phyloP scores from a whole-genome alignment of 2,797 vertebrate species.

The Dromococcyx pavoninus region DNA sequence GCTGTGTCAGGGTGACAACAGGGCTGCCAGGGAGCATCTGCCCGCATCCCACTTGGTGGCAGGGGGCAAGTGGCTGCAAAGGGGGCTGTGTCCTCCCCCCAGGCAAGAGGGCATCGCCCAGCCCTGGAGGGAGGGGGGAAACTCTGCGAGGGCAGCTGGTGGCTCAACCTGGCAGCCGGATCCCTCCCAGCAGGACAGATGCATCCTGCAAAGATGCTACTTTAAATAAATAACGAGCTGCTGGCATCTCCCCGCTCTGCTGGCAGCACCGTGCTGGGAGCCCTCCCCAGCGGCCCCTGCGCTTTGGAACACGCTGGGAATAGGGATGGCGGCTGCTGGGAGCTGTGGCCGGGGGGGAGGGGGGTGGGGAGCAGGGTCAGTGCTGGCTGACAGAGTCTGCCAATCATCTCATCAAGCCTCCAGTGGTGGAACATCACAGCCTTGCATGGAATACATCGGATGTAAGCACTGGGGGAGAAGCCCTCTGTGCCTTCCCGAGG shows the following conservation, averaged over 20 bases:
- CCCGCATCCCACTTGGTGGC: fast-evolving
- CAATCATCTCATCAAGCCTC: neutral
- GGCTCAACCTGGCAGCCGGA: neutral
- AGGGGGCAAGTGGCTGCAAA: neutral
- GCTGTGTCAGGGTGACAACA: neutral
- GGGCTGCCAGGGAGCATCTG: neutral
- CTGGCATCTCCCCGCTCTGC: neutral
- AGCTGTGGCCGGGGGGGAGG: neutral
- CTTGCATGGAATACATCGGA: neutral
- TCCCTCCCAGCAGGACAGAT: neutral
- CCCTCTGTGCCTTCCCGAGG: neutral
- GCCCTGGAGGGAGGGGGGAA: neutral
- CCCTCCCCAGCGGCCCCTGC: neutral
- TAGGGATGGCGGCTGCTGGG: neutral
- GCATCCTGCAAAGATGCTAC: neutral
- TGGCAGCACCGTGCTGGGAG: neutral
- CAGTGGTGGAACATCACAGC: neutral
- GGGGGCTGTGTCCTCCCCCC: too few relatives aligned
- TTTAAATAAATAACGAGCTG: constrained; percentile 35
- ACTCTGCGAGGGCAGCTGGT: neutral
- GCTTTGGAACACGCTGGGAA: neutral
- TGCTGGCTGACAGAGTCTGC: neutral
- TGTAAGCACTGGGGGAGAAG: neutral
- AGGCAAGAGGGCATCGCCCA: neutral
- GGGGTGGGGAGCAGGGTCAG: neutral